phyloP scores from a whole-genome alignment of 2,888 invertebrate genomes.

The Plemyria rubiginata region DNA sequence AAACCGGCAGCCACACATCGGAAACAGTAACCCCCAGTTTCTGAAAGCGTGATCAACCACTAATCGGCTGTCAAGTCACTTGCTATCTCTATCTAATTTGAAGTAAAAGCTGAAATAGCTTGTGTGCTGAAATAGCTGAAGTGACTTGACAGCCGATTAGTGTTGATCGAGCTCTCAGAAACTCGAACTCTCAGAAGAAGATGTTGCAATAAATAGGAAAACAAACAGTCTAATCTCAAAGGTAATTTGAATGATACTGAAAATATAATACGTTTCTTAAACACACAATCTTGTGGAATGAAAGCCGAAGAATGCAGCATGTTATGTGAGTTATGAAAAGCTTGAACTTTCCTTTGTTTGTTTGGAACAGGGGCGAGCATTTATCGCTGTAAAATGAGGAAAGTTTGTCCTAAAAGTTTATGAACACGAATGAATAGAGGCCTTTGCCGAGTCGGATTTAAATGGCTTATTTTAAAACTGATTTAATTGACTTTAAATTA shows the following conservation, averaged over 20 bases:
- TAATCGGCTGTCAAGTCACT: too few species aligned
- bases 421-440: constrained; percentile 3
- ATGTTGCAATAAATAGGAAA: too few species aligned
- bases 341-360: constrained; percentile 52
- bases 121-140: too few species aligned
- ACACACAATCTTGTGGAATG: constrained; percentile 17
- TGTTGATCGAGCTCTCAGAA: too few species aligned
- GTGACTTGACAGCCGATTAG: too few species aligned
- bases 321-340: constrained; percentile 50
- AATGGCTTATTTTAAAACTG: neutral
- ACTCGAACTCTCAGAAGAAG: too few species aligned
- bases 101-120: too few species aligned
- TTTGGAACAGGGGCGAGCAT: constrained; percentile 41
- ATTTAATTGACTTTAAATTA: neutral
- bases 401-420: constrained; percentile 19
- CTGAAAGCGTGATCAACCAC: too few species aligned
- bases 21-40: too few species aligned
- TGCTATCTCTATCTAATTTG: too few species aligned
- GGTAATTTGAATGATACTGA: neutral
- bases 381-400: constrained; percentile 21
- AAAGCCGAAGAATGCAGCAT: constrained; percentile 22
- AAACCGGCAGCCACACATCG: too few species aligned
- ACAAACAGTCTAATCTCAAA: neutral
- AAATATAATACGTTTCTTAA: neutral
- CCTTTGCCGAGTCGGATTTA: constrained; percentile 7